These are phyloP conservation scores for Arizona elegans DNA, from an alignment of 2,113 vertebrate genomes.

Conservation along the genomic window DNA sequence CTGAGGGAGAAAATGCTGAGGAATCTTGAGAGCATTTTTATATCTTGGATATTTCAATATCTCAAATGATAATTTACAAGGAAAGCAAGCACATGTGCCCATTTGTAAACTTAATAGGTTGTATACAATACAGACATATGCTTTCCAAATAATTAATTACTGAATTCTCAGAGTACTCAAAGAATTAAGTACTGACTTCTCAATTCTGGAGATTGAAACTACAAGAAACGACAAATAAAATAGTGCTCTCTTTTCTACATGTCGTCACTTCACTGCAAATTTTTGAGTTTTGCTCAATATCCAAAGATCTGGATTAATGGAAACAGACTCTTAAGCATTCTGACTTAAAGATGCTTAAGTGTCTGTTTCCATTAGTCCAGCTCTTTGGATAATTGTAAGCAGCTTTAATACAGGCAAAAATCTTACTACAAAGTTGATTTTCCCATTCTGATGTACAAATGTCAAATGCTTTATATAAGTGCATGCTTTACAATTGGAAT, in stretches of 20 bases:
- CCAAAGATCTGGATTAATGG: background rate
- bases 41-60: background rate
- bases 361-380: background rate
- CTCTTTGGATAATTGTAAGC: background rate
- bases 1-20: background rate
- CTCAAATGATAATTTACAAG: background rate
- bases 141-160: background rate
- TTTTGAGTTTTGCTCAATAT: background rate
- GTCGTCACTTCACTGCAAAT: background rate
- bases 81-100: background rate
- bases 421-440: background rate
- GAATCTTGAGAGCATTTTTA: background rate
- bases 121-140: background rate
- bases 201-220: background rate
- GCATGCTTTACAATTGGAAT: background rate
- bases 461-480: background rate
- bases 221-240: background rate
- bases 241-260: background rate
- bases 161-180: background rate
- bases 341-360: background rate
- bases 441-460: background rate
- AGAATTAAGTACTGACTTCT: background rate
- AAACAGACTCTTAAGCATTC: background rate
- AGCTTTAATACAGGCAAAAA: background rate
- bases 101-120: background rate